phyloP scores from a whole-genome alignment of 2,888 invertebrate genomes.

The Lamellibrachia satsuma region DNA sequence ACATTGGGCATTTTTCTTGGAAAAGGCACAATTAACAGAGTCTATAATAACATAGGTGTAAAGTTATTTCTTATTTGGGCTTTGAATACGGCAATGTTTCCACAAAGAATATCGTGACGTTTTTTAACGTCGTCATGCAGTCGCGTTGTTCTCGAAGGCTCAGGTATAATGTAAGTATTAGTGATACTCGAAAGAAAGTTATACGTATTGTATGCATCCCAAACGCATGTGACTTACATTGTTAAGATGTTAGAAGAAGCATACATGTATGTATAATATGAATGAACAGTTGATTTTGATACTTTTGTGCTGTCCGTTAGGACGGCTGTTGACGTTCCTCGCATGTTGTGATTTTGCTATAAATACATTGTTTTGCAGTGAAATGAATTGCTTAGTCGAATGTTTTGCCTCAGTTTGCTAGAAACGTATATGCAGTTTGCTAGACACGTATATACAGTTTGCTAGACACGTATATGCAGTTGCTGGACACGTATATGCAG shows the following conservation, averaged over 20 bases:
- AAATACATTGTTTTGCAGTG: conserved; percentile 13
- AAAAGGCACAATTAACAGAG: neutral
- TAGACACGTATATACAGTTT: neutral
- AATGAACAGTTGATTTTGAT: neutral
- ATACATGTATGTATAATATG: neutral
- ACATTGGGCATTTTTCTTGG: neutral
- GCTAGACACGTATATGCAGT: no score
- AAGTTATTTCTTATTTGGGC: neutral
- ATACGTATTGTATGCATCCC: no score
- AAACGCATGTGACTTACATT: neutral
- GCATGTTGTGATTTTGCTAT: neutral
- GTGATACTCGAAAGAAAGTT: neutral
- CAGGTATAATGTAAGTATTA: conserved; percentile 9
- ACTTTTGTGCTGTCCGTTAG: neutral
- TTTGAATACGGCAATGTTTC: neutral
- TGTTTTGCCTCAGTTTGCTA: neutral
- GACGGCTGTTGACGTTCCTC: neutral
- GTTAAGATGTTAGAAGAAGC: neutral
- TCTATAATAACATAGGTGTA: neutral
- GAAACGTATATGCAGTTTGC: neutral
- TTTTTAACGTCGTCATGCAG: neutral
- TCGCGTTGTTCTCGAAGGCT: neutral
- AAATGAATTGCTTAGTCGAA: conserved; percentile 4
- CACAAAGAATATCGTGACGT: neutral
- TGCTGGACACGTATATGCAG: no score